These are phyloP conservation scores for Isichthys henryi DNA, from an alignment of 2,113 vertebrate genomes.

Conservation along the genomic window DNA sequence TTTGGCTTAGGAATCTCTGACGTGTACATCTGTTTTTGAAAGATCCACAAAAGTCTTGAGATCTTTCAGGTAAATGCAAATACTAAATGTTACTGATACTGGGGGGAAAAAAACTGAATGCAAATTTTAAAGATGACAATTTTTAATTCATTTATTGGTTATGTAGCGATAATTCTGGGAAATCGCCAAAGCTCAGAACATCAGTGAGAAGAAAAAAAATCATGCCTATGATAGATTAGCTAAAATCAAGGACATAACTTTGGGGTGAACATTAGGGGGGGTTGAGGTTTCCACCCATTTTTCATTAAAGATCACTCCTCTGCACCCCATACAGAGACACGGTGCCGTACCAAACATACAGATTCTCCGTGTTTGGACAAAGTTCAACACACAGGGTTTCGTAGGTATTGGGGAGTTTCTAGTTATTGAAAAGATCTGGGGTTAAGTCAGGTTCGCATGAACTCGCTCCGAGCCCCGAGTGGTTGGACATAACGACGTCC, in stretches of 20 bases:
- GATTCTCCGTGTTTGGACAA: not conserved
- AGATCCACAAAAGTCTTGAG: not conserved
- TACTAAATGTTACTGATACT: not conserved
- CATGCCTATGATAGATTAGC: not conserved
- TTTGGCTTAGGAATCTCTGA: not conserved
- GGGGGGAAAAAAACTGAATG: not conserved
- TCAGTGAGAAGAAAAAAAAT: not conserved
- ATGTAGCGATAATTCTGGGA: not conserved
- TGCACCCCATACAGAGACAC: not conserved
- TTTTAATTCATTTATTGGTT: no score
- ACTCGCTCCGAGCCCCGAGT: no score
- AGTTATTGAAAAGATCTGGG: no score
- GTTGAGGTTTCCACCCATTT: not conserved
- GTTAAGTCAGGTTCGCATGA: no score
- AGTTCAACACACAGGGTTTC: no score
- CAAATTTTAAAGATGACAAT: not conserved
- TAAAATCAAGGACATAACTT: not conserved
- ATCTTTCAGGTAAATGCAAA: not conserved
- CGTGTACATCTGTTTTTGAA: not conserved
- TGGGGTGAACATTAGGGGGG: not conserved
- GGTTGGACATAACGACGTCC: no score
- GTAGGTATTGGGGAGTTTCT: no score
- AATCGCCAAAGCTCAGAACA: not conserved
- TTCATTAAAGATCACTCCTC: not conserved
- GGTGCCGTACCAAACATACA: not conserved